Percentiles rank a stretch among this genome's conserved stretches.
Evolutionary conservation across 2,888 invertebrate genomes (phyloP).

Genomic region (Bimastos eiseni): DNA sequence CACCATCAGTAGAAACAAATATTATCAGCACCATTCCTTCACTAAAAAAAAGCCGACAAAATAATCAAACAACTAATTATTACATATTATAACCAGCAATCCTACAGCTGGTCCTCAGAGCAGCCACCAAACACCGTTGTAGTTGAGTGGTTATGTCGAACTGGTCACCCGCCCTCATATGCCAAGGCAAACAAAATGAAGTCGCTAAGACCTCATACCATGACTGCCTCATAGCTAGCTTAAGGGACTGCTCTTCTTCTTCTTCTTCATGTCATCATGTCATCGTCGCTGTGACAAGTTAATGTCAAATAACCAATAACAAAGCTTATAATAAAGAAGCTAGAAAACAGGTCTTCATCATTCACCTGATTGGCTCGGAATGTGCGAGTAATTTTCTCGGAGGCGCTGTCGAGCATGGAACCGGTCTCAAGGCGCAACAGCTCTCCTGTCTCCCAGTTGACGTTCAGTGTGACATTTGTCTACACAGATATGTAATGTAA

Average conservation of each 20-base stretch:
- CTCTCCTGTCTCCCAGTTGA: constrained; percentile 56
- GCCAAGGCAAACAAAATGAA: too few species aligned
- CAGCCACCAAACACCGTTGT: neutral
- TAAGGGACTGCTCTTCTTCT: too few species aligned
- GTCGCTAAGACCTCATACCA: too few species aligned
- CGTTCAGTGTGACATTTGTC: constrained; percentile 55
- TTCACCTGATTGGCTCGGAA: constrained; percentile 41
- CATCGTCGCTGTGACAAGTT: neutral
- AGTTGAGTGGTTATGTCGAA: neutral
- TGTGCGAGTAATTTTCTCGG: constrained; percentile 50
- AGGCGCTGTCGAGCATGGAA: constrained; percentile 51
- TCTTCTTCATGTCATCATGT: neutral
- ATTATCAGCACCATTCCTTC: neutral
- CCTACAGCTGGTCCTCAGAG: neutral
- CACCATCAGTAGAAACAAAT: constrained; percentile 25
- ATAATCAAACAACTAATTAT: neutral
- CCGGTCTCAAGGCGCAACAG: constrained; percentile 49
- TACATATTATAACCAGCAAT: neutral
- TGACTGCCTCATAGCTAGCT: too few species aligned
- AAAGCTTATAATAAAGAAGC: neutral
- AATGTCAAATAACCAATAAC: neutral
- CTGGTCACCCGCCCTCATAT: too few species aligned
- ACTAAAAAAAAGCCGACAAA: neutral
- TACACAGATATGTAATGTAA: constrained; percentile 41
- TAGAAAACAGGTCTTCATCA: neutral